These are phyloP conservation scores for Prorops nasuta DNA, from an alignment of 1,140 invertebrate species.

Conservation along the genomic window DNA sequence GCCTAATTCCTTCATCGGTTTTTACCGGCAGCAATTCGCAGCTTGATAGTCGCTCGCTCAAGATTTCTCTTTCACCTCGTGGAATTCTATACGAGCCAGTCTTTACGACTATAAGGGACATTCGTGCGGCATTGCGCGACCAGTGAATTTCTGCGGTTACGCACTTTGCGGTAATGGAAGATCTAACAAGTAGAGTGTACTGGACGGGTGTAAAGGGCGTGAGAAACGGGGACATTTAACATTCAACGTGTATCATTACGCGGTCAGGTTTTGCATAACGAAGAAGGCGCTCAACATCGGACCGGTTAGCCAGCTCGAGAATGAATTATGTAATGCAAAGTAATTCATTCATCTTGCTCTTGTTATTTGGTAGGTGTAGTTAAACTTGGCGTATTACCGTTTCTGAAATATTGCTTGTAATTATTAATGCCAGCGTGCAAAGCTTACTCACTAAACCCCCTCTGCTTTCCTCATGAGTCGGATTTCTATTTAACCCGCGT, in stretches of 20 bases:
- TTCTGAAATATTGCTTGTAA: conserved; percentile 40
- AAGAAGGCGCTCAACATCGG: conserved; percentile 16
- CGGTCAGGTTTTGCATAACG: conserved; percentile 25
- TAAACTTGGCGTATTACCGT: conserved; percentile 42
- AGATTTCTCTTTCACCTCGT: too few species aligned
- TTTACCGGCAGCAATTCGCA: too few species aligned
- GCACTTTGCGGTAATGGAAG: not conserved
- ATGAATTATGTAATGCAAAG: conserved; percentile 47
- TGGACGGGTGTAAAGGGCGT: too few species aligned
- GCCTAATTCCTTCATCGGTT: too few species aligned
- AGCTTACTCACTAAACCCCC: too few species aligned
- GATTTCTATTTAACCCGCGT: too few species aligned
- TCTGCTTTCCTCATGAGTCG: too few species aligned
- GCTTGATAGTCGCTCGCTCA: too few species aligned
- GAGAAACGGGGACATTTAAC: conserved; percentile 24
- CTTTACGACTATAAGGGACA: too few species aligned
- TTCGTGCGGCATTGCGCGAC: too few species aligned
- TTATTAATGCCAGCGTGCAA: conserved; percentile 40
- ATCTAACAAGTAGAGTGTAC: not conserved
- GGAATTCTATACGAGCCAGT: too few species aligned
- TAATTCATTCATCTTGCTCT: conserved; percentile 47
- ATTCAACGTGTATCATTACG: conserved; percentile 41
- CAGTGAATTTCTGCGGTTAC: not conserved
- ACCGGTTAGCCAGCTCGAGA: conserved; percentile 28
- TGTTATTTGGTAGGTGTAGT: conserved; percentile 45